Evolutionary conservation across 1,140 invertebrate genomes (phyloP).

Genomic region (Liolophura sinensis): DNA sequence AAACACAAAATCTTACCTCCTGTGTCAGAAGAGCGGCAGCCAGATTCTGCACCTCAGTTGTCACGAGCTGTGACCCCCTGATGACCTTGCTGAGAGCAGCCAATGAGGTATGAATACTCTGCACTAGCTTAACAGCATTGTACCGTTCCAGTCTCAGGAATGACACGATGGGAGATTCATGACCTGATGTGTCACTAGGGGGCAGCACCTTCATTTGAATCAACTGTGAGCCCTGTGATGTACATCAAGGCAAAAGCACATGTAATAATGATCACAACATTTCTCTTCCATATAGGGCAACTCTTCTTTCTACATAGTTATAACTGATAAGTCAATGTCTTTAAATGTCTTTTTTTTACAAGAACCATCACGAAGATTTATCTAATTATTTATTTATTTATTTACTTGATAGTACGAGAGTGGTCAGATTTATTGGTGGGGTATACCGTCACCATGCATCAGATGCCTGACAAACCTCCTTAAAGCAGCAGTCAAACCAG

Average conservation of each 20-base stretch:
- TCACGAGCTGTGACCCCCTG: conserved; percentile 64
- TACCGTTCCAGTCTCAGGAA: conserved; percentile 66
- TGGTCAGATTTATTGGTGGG: too few relatives aligned
- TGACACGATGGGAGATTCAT: conserved; percentile 60
- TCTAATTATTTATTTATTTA: too few relatives aligned
- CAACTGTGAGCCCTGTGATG: conserved; percentile 45
- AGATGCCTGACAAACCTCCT: too few relatives aligned
- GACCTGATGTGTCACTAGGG: conserved; percentile 39
- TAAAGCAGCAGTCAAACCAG: too few relatives aligned
- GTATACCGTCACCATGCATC: too few relatives aligned
- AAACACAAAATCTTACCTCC: conserved; percentile 57
- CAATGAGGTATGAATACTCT: conserved; percentile 63
- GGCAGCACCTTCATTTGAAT: conserved; percentile 50
- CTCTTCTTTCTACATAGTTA: too few relatives aligned
- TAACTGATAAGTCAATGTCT: too few relatives aligned
- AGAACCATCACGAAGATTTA: too few relatives aligned
- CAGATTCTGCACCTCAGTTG: conserved; percentile 61
- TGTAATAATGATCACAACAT: too few relatives aligned
- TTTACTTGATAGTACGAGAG: too few relatives aligned
- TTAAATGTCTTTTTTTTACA: too few relatives aligned
- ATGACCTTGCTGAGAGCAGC: conserved; percentile 68
- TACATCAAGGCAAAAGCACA: background rate
- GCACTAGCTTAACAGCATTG: conserved; percentile 61
- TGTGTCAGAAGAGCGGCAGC: conserved; percentile 65
- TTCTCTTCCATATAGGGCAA: too few relatives aligned